Percentiles rank a stretch among this genome's conserved stretches.
phyloP scores from a whole-genome alignment of 2,113 vertebrate species.

The Dicentrarchus labrax region DNA sequence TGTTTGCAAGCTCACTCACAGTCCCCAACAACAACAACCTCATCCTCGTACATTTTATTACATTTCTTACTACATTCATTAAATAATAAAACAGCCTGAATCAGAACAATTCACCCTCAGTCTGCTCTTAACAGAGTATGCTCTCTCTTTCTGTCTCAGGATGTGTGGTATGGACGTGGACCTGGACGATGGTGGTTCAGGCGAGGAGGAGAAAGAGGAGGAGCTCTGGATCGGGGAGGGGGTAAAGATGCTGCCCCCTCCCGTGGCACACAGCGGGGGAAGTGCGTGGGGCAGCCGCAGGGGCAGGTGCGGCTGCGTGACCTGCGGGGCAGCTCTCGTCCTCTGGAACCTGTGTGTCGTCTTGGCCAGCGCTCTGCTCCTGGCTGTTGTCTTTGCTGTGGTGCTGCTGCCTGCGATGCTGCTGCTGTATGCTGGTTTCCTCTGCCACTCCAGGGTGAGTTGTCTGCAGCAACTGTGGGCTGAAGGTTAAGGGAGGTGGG shows the following conservation, averaged over 20 bases:
- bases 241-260: constrained; percentile 85
- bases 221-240: constrained; percentile 79
- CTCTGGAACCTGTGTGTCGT: constrained; percentile 87
- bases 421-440: constrained; percentile 89
- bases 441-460: constrained; percentile 92
- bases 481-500: neutral
- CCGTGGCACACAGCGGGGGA: constrained; percentile 75
- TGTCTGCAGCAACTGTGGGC: neutral
- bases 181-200: constrained; percentile 74
- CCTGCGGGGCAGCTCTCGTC: constrained; percentile 85
- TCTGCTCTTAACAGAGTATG: neutral
- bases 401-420: constrained; percentile 87
- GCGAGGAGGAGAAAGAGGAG: constrained; percentile 83
- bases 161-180: constrained; percentile 84
- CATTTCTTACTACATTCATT: neutral
- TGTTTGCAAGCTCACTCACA: neutral
- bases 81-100: neutral
- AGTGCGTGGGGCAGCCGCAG: constrained; percentile 83
- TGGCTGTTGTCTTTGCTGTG: constrained; percentile 82
- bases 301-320: constrained; percentile 85
- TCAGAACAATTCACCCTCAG: too few relatives aligned
- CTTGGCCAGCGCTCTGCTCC: constrained; percentile 80
- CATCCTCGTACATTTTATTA: neutral
- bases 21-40: neutral
- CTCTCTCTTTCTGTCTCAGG: constrained; percentile 56